These are phyloP conservation scores for Psittacula derbiana DNA, from an alignment of 2,797 vertebrate genomes.

Conservation along the genomic window DNA sequence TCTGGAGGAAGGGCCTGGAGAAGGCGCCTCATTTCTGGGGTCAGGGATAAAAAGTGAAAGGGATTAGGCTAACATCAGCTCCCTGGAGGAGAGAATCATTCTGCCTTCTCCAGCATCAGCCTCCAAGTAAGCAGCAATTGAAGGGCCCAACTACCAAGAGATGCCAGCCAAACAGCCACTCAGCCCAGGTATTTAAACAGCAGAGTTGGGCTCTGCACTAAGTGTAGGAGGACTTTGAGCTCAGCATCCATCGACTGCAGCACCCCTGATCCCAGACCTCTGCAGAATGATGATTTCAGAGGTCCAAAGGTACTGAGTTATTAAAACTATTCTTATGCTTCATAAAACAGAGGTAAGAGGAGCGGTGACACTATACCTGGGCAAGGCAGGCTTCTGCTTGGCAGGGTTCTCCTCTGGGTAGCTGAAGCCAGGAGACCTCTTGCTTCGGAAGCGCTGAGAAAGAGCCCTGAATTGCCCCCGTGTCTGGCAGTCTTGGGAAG, in stretches of 20 bases:
- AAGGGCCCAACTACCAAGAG: background rate
- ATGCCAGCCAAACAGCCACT: background rate
- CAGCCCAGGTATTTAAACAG: background rate
- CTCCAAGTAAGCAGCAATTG: background rate
- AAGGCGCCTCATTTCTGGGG: background rate
- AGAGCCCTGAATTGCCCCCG: slow-evolving; percentile 65
- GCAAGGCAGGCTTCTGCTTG: background rate
- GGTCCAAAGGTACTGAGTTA: background rate
- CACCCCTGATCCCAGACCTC: background rate
- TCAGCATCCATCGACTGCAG: background rate
- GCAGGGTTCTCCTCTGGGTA: slow-evolving; percentile 70
- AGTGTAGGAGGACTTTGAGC: background rate
- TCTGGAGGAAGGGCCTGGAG: slow-evolving; percentile 3
- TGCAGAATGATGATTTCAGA: background rate
- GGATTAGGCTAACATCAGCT: background rate
- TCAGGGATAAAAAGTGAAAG: background rate
- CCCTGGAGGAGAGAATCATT: background rate
- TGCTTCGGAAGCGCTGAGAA: slow-evolving; percentile 65
- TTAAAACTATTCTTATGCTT: background rate
- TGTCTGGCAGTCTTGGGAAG: slow-evolving; percentile 62
- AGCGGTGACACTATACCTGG: slow-evolving; percentile 32
- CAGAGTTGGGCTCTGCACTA: background rate
- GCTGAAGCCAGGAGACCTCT: slow-evolving; percentile 72
- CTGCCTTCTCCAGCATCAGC: background rate
- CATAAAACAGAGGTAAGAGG: background rate